Conservation (phyloP, 1,140 invertebrate species). For the Papilio polyxenes region DNA sequence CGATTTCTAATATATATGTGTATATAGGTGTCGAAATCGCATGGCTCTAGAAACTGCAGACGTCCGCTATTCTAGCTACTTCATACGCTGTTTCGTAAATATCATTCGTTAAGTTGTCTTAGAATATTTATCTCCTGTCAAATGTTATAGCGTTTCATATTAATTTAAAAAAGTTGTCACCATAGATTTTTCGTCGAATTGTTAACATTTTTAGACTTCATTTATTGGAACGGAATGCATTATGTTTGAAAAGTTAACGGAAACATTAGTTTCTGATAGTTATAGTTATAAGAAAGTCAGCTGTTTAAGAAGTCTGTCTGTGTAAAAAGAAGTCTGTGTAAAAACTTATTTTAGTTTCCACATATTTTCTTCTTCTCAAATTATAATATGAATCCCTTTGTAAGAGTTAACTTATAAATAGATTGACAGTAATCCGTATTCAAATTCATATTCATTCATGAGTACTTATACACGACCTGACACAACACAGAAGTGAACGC, state of each 20-base stretch:
- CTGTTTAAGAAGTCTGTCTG: background rate
- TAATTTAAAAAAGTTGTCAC: background rate
- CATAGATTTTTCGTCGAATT: background rate
- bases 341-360: background rate
- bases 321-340: background rate
- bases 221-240: background rate
- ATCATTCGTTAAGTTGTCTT: background rate
- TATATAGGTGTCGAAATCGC: background rate
- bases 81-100: background rate
- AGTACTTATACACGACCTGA: slow-evolving; percentile 12
- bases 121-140: slow-evolving; percentile 5
- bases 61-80: background rate
- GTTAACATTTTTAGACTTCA: background rate
- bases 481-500: slow-evolving; percentile 3
- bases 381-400: background rate
- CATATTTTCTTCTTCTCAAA: background rate
- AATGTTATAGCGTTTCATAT: background rate
- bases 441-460: slow-evolving; percentile 15
- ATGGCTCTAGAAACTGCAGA: background rate
- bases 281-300: background rate
- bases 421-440: slow-evolving; percentile 6
- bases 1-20: background rate
- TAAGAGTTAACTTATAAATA: slow-evolving; percentile 20
- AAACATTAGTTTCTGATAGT: slow-evolving; percentile 16
- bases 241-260: background rate